Percentiles rank a stretch among this genome's conserved stretches.
Evolutionary conservation across 2,888 invertebrate species (phyloP).

Genomic region (Drosophila cyrtoloma): DNA sequence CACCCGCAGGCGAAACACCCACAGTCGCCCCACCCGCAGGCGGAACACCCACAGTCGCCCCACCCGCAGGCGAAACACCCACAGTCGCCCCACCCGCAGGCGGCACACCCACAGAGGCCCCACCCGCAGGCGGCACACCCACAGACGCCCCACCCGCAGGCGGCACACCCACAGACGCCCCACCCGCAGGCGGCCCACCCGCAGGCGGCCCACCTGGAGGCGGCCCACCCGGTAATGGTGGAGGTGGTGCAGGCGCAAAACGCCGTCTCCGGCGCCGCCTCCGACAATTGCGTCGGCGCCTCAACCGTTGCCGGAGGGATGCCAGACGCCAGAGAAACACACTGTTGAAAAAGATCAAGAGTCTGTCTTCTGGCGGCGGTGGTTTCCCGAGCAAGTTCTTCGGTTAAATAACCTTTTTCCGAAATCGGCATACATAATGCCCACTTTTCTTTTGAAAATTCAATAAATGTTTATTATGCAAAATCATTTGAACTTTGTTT

Average conservation of each 20-base stretch:
- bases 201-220: too few relatives aligned
- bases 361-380: not conserved
- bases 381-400: constrained; percentile 8
- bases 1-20: too few relatives aligned
- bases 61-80: too few relatives aligned
- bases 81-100: too few relatives aligned
- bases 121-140: not conserved
- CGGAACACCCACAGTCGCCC: too few relatives aligned
- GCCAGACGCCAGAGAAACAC: not conserved
- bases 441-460: not conserved
- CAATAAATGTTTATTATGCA: constrained; percentile 24
- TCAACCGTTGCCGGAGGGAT: not conserved
- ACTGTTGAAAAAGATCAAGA: constrained; percentile 5
- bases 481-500: not conserved
- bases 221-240: not conserved
- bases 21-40: too few relatives aligned
- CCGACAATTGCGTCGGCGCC: not conserved
- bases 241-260: not conserved
- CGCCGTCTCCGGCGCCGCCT: constrained; percentile 17
- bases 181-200: not conserved
- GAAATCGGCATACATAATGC: not conserved
- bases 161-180: not conserved
- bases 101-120: too few relatives aligned
- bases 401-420: constrained; percentile 4
- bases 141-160: not conserved